Conservation (phyloP, 2,888 invertebrate species). For the Bruchidius siliquastri region DNA sequence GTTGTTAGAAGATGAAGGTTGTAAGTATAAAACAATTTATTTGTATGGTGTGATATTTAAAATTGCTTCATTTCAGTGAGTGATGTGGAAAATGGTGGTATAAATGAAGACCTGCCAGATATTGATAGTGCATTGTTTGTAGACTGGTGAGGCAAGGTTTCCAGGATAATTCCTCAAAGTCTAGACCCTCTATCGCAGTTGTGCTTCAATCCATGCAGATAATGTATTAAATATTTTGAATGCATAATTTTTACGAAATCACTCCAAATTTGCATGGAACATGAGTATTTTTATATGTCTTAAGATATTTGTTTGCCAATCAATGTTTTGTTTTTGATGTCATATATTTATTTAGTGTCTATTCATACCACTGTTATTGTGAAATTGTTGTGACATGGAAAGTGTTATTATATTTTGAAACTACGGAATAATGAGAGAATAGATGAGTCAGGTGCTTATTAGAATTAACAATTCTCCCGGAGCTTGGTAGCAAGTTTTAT, state of each 20-base stretch:
- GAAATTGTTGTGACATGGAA: neutral
- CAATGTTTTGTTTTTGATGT: neutral
- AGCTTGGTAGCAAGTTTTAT: no score
- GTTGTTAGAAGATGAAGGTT: conserved; percentile 16
- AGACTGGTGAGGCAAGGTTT: conserved; percentile 21
- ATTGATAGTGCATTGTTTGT: conserved; percentile 12
- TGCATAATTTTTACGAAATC: no score
- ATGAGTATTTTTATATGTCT: no score
- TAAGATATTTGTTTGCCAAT: no score
- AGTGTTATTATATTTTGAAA: neutral
- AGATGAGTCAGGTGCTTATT: no score
- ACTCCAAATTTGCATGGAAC: no score
- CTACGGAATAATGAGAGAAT: neutral
- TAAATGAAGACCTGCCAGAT: conserved; percentile 26
- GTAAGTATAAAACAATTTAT: neutral
- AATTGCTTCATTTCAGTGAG: conserved; percentile 20
- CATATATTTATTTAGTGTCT: neutral
- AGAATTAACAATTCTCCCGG: no score
- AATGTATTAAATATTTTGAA: no score
- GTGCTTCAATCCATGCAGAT: no score
- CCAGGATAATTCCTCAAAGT: conserved; percentile 6
- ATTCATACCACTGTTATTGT: conserved; percentile 3
- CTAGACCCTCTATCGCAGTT: neutral
- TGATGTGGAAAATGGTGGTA: conserved; percentile 24
- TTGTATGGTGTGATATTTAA: neutral